Evolutionary conservation across 2,888 invertebrate genomes (phyloP).

Genomic region (Teinopalpus imperialis): DNA sequence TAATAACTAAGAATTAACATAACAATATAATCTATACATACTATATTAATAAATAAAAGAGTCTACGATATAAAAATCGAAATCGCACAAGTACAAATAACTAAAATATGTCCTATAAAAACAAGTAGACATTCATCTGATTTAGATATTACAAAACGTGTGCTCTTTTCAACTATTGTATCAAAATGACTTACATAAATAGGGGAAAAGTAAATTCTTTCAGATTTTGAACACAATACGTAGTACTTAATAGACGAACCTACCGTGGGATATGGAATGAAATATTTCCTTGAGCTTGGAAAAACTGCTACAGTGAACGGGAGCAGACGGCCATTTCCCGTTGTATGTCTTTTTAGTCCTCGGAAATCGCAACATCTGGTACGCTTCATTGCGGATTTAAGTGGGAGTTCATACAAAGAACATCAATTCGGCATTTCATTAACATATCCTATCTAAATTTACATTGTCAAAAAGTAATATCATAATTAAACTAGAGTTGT

Average conservation of each 20-base stretch:
- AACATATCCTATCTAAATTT: not conserved
- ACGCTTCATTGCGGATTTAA: conserved; percentile 39
- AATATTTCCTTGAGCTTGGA: conserved; percentile 34
- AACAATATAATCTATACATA: not conserved
- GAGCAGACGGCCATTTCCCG: conserved; percentile 69
- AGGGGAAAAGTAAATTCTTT: not conserved
- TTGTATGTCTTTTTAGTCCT: conserved; percentile 65
- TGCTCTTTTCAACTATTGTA: no score
- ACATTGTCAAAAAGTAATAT: no score
- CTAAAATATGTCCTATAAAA: no score
- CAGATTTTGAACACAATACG: not conserved
- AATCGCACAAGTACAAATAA: no score
- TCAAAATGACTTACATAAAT: no score
- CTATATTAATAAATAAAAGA: no score
- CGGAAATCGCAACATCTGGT: conserved; percentile 74
- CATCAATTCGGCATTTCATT: conserved; percentile 27
- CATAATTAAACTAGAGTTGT: no score
- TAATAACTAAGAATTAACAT: not conserved
- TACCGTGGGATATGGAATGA: conserved; percentile 7
- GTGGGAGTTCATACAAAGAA: conserved; percentile 42
- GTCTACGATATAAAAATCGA: no score
- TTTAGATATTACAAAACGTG: no score
- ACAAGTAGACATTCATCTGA: no score
- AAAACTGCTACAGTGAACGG: conserved; percentile 62
- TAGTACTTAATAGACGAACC: conserved; percentile 13